Percentiles rank a stretch among this genome's conserved stretches.
Conservation (phyloP, 1,140 invertebrate species). For the Neodiprion fabricii region DNA sequence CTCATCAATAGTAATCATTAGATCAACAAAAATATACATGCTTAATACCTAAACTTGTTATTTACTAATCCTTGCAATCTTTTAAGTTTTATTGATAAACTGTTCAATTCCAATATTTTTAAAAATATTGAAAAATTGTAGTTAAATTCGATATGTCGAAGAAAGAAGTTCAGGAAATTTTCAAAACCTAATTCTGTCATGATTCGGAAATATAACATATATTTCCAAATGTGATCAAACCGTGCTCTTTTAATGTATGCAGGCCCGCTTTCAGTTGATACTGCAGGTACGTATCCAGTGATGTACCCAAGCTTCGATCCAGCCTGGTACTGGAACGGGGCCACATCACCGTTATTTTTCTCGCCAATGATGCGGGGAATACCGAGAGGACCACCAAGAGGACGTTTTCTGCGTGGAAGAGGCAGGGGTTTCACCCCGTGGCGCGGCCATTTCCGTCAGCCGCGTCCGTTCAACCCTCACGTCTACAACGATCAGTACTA, state of each 20-base stretch:
- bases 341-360: constrained; percentile 46
- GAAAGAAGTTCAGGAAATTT: too few species aligned
- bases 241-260: neutral
- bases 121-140: too few species aligned
- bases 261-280: constrained; percentile 27
- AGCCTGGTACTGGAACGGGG: constrained; percentile 51
- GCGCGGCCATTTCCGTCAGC: constrained; percentile 29
- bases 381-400: constrained; percentile 28
- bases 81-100: too few species aligned
- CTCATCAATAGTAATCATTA: too few species aligned
- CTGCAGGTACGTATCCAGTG: constrained; percentile 32
- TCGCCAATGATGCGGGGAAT: constrained; percentile 36
- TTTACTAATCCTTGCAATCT: too few species aligned
- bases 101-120: too few species aligned
- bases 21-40: too few species aligned
- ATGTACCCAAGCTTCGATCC: constrained; percentile 50
- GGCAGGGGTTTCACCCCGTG: constrained; percentile 31
- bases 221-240: too few species aligned
- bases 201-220: too few species aligned
- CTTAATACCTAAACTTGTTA: too few species aligned
- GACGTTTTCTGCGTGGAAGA: constrained; percentile 37
- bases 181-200: too few species aligned
- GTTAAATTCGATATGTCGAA: too few species aligned
- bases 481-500: constrained; percentile 58
- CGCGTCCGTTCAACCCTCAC: constrained; percentile 44